A percentile compares a stretch with the other conserved stretches of the same genome.
Conservation (phyloP, 2,113 vertebrate genomes). For the Todiramphus chloris region DNA sequence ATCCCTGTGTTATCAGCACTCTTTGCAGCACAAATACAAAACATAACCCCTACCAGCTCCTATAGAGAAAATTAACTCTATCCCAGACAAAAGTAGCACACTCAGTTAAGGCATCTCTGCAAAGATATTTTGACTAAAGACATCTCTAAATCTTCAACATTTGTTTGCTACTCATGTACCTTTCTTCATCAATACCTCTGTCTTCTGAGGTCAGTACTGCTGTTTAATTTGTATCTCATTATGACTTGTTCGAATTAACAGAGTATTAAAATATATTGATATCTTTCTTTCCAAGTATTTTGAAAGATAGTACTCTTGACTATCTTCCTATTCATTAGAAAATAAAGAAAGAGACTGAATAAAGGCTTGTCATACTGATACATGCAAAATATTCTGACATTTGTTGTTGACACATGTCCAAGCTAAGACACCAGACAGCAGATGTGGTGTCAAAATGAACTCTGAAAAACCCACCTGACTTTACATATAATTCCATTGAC, state of each 20-base stretch:
- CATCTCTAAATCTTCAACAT: neutral
- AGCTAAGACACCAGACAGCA: neutral
- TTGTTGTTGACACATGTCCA: neutral
- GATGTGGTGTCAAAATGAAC: neutral
- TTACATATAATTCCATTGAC: neutral
- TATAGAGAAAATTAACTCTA: neutral
- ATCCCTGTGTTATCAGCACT: too few relatives aligned
- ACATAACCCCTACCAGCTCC: too few relatives aligned
- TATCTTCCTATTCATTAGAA: neutral
- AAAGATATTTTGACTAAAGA: neutral
- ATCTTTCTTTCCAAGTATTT: neutral
- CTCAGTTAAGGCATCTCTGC: neutral
- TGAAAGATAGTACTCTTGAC: neutral
- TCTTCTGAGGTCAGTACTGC: neutral
- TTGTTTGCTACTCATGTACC: neutral
- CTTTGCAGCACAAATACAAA: neutral
- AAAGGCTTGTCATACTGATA: neutral
- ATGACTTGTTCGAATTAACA: neutral
- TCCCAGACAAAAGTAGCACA: neutral
- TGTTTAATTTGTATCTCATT: neutral
- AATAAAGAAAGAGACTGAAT: neutral
- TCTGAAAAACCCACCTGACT: neutral
- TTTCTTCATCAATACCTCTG: neutral
- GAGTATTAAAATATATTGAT: neutral
- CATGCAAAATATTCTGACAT: neutral